Conservation (phyloP, 2,797 vertebrate species). For the Esox masquinongy region DNA sequence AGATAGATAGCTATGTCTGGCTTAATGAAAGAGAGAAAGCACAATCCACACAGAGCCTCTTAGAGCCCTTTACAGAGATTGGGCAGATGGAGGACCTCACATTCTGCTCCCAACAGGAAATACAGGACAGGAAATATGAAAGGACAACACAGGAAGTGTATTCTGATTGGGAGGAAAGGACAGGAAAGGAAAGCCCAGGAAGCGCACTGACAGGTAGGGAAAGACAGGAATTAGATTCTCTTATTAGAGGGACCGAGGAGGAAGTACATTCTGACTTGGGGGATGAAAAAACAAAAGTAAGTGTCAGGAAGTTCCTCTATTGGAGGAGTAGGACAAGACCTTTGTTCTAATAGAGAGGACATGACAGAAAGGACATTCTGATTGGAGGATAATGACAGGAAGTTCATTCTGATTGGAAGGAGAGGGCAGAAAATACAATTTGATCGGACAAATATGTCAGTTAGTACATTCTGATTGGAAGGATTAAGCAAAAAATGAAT, state of each 20-base stretch:
- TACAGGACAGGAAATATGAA: not conserved
- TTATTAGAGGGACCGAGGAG: not conserved
- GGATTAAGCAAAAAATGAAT: not conserved
- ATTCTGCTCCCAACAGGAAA: not conserved
- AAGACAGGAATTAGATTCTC: not conserved
- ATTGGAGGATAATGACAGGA: not conserved
- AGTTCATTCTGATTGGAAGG: not conserved
- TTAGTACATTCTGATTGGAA: not conserved
- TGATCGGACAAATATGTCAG: not conserved
- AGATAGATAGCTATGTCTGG: conserved; percentile 73
- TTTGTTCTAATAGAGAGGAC: not conserved
- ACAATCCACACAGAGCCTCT: conserved; percentile 64
- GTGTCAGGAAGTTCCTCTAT: too few species aligned
- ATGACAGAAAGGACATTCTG: not conserved
- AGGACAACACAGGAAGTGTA: not conserved
- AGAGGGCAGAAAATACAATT: not conserved
- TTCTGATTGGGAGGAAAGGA: not conserved
- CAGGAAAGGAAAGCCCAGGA: not conserved
- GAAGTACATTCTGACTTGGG: too few species aligned
- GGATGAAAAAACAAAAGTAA: too few species aligned
- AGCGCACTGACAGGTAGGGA: too few species aligned
- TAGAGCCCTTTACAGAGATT: conserved; percentile 61
- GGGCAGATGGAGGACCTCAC: conserved; percentile 52
- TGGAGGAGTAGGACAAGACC: too few species aligned
- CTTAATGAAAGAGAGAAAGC: conserved; percentile 69